phyloP scores from a whole-genome alignment of 2,888 invertebrate genomes.

The Cheilosia scutellata region DNA sequence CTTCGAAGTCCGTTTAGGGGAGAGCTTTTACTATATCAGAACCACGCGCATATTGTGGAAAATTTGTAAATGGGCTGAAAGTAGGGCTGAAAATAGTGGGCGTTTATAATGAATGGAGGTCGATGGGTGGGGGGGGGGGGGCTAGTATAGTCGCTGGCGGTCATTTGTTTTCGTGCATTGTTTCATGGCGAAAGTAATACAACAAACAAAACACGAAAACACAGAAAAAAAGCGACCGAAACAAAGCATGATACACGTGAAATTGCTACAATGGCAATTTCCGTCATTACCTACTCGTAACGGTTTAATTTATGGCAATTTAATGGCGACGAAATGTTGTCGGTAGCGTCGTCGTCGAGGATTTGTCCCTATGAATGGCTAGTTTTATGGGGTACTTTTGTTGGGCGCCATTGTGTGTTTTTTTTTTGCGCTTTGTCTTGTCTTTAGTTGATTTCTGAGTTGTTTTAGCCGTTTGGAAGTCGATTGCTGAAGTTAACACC shows the following conservation, averaged over 20 bases:
- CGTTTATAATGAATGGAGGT: constrained; percentile 47
- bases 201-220: neutral
- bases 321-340: constrained; percentile 59
- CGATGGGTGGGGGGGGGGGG: neutral
- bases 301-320: constrained; percentile 60
- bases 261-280: constrained; percentile 51
- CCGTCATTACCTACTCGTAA: constrained; percentile 56
- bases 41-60: constrained; percentile 18
- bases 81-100: constrained; percentile 18
- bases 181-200: constrained; percentile 11
- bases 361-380: neutral
- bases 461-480: neutral
- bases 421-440: neutral
- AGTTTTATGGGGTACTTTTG: constrained; percentile 29
- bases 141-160: constrained; percentile 37
- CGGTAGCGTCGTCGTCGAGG: neutral
- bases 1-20: constrained; percentile 25
- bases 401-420: neutral
- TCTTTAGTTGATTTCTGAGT: neutral
- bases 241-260: constrained; percentile 40
- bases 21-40: constrained; percentile 59
- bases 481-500: neutral
- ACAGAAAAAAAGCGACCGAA: neutral
- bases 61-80: constrained; percentile 9
- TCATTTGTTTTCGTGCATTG: constrained; percentile 50